Conservation (phyloP, 2,888 invertebrate genomes). For the Callyntrura guangdongensis region DNA sequence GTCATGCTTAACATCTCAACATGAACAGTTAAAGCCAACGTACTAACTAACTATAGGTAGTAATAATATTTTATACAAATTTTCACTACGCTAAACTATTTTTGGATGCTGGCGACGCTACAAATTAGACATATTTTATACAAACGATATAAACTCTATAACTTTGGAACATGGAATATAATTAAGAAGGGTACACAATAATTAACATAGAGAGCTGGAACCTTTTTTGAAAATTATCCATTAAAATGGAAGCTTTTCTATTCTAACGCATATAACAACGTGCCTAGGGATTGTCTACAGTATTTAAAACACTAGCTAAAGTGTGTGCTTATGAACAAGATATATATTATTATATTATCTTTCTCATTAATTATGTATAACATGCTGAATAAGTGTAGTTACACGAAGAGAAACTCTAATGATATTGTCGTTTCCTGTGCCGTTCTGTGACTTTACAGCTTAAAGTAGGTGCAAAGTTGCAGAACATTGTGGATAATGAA, state of each 20-base stretch:
- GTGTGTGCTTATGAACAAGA: not conserved
- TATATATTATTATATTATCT: not conserved
- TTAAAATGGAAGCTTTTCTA: conserved; percentile 20
- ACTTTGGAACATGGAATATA: too few relatives aligned
- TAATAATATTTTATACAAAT: not conserved
- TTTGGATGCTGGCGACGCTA: conserved; percentile 28
- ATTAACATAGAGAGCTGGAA: not conserved
- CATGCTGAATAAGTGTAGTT: conserved; percentile 1
- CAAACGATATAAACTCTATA: not conserved
- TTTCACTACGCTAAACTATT: conserved; percentile 1
- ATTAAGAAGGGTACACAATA: not conserved
- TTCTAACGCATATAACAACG: not conserved
- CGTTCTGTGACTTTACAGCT: conserved; percentile 40
- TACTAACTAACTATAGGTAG: not conserved
- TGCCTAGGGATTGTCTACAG: too few relatives aligned
- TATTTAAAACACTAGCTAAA: not conserved
- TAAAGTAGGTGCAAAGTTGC: not conserved
- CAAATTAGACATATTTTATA: conserved; percentile 15
- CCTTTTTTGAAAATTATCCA: not conserved
- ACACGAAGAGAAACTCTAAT: not conserved
- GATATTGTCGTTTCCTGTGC: not conserved
- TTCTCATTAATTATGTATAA: not conserved
- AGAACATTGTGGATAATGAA: conserved; percentile 1
- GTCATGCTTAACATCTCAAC: conserved; percentile 30
- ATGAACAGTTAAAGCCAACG: conserved; percentile 15